These are phyloP conservation scores for Lophochroa leadbeateri DNA, from an alignment of 2,113 vertebrate species.

Conservation along the genomic window DNA sequence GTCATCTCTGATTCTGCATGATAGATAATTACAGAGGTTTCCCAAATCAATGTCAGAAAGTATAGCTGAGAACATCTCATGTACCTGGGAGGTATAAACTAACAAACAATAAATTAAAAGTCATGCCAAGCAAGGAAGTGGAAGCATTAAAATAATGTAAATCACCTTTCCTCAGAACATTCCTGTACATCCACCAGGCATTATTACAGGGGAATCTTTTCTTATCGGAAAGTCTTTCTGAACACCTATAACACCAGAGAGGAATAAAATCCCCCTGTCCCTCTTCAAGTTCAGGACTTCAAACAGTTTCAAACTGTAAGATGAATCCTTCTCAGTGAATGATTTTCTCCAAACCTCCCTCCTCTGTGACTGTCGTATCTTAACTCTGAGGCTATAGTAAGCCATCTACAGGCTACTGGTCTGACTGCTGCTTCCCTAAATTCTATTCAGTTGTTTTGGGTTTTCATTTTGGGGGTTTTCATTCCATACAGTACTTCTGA, in stretches of 20 bases:
- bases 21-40: not conserved
- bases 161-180: not conserved
- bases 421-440: not conserved
- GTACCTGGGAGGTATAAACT: not conserved
- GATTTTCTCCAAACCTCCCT: not conserved
- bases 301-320: not conserved
- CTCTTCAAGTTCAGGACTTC: not conserved
- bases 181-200: not conserved
- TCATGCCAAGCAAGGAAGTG: not conserved
- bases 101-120: not conserved
- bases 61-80: not conserved
- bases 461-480: rapidly evolving
- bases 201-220: not conserved
- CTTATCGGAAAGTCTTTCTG: not conserved
- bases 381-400: not conserved
- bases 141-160: not conserved
- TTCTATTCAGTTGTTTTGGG: not conserved
- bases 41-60: not conserved
- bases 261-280: not conserved
- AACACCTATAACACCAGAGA: not conserved
- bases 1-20: not conserved
- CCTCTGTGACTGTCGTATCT: rapidly evolving
- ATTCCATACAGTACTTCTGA: not conserved
- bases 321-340: not conserved
- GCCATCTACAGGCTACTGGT: not conserved